phyloP scores from a whole-genome alignment of 92 coral and sea anemone species.

The Porites rus region DNA sequence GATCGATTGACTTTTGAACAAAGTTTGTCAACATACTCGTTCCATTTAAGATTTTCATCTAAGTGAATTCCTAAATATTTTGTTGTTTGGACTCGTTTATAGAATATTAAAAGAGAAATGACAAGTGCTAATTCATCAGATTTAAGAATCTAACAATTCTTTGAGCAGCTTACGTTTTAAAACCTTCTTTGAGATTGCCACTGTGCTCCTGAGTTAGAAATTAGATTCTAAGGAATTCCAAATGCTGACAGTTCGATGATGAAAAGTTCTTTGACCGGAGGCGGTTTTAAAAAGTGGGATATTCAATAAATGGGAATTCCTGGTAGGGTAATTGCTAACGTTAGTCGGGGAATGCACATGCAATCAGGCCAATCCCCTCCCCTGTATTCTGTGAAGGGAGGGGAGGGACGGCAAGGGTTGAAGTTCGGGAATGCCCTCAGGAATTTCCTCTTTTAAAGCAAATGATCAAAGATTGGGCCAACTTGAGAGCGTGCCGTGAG shows the following conservation, averaged over 20 bases:
- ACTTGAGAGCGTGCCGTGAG: not conserved
- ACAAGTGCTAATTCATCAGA: too few relatives aligned
- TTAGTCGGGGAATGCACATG: constrained; percentile 7
- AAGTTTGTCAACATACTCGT: too few relatives aligned
- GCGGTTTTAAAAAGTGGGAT: constrained; percentile 2
- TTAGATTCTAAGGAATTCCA: constrained; percentile 17
- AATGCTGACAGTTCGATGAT: constrained; percentile 12
- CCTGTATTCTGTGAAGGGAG: constrained; percentile 16
- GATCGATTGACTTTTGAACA: too few relatives aligned
- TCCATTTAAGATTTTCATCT: too few relatives aligned
- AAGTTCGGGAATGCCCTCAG: not conserved
- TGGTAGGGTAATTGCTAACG: constrained; percentile 8
- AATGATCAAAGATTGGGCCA: not conserved
- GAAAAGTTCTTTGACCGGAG: constrained; percentile 12
- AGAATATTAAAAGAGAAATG: too few relatives aligned
- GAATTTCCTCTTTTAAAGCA: constrained; percentile 11
- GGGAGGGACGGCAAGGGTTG: constrained; percentile 19
- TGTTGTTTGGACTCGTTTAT: too few relatives aligned
- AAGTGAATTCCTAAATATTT: too few relatives aligned
- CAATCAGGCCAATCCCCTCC: too few relatives aligned
- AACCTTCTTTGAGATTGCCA: too few relatives aligned
- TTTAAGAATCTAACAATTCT: too few relatives aligned
- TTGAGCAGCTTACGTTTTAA: too few relatives aligned
- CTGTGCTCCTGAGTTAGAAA: not conserved
- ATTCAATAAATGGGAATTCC: constrained; percentile 23